Evolutionary conservation across 2,113 vertebrate species (phyloP).

Genomic region (Brachionichthys hirsutus): DNA sequence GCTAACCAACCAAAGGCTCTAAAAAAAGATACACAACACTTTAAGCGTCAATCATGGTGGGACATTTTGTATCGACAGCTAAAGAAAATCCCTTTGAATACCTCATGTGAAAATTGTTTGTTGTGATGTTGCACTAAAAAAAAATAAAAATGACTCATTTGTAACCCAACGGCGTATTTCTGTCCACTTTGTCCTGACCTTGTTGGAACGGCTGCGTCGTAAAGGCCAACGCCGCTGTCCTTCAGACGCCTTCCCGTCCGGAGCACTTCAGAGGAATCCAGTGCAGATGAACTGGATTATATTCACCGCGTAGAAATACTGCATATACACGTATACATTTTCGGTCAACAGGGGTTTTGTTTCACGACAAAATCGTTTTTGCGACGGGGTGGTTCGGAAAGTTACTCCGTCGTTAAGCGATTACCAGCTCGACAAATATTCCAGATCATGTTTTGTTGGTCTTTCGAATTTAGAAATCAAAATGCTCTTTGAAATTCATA

Average conservation of each 20-base stretch:
- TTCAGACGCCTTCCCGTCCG: neutral
- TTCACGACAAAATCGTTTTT: too few species aligned
- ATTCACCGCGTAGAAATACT: too few species aligned
- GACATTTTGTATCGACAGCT: conserved; percentile 82
- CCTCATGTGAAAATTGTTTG: conserved; percentile 86
- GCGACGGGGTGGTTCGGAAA: too few species aligned
- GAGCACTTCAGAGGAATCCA: too few species aligned
- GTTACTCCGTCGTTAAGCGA: too few species aligned
- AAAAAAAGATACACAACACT: conserved; percentile 75
- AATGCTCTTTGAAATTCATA: too few species aligned
- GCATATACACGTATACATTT: too few species aligned
- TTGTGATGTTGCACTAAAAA: conserved; percentile 84
- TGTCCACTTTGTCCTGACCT: conserved; percentile 38
- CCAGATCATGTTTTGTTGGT: too few species aligned
- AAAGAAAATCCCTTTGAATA: conserved; percentile 83
- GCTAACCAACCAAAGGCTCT: conserved; percentile 83
- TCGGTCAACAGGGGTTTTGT: too few species aligned
- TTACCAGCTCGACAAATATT: too few species aligned
- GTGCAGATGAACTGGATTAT: too few species aligned
- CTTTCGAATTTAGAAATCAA: too few species aligned
- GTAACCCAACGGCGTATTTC: conserved; percentile 67
- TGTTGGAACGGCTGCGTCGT: neutral
- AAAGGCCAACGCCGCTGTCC: neutral
- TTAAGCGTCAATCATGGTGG: conserved; percentile 81
- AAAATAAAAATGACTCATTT: conserved; percentile 80